Base-by-base conservation (phyloP, 2,888 invertebrate species). In the Drosophila barbarae region DNA sequence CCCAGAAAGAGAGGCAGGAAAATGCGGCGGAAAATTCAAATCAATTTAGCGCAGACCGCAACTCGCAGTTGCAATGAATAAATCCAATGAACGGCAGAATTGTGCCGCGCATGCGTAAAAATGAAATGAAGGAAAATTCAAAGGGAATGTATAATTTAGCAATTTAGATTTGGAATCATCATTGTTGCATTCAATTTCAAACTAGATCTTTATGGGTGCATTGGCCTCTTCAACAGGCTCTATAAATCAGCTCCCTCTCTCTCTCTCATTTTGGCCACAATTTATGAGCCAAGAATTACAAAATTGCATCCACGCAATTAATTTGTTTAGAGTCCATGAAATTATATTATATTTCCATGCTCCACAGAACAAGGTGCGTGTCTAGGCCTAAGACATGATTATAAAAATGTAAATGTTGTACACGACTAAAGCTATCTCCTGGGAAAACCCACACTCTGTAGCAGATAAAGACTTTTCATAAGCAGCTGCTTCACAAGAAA, bases 21-120 rank as follows among this genome's bases (percentile, higher is more conserved):
- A 68, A 63, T 73, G 58, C 61, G 63, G 71, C 63, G 71, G 68
- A 79, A 84, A 80, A 85, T 85, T 84, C 76, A 81, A 85, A 84
- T 85, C 84, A 83, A 83, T 84, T 83, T 75, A 71, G 64, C 59
- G 46, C 69, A 73, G 76, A 68, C 84, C 74, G 60, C 84, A 74
- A 60, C 57, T 26, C 60, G 60, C 49, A 35, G 26, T 26, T 50
- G 50, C 64, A 49, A 61, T 68, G 59, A 71, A 72, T 76, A 77
- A 82, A 82, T 84, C 84, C 82, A 82, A 79, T 82, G 65, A 71
- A 71, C 49, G 59, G 46, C 12, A 60, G 41, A 56, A 49, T 53
- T 52, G 49, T 53, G 50, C 47, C 57, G 68, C 70, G 70, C 72
- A 80, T 72, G 75, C 77, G 77, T 74, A 60, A 41, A 32, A 44